These are phyloP conservation scores for Oncorhynchus nerka DNA, from an alignment of 2,113 vertebrate species.

Conservation along the genomic window DNA sequence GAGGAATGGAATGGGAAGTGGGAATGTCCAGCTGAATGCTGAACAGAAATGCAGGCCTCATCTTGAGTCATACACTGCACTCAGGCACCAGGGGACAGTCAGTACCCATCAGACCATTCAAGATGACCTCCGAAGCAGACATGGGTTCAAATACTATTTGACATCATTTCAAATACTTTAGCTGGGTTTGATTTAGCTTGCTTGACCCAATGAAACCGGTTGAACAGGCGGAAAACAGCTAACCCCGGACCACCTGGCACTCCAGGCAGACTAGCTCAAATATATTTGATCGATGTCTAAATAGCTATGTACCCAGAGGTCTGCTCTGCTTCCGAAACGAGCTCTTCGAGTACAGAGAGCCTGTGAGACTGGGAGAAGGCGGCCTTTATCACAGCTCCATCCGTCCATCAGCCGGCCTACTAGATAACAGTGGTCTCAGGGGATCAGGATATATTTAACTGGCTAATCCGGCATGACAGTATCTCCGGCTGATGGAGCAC, in stretches of 20 bases:
- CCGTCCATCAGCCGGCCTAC: background rate
- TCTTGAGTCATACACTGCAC: constrained; percentile 19
- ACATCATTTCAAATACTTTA: too few relatives aligned
- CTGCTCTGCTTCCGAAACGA: too few relatives aligned
- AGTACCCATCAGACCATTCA: background rate
- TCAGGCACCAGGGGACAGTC: background rate
- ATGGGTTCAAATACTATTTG: too few relatives aligned
- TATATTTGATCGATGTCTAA: too few relatives aligned
- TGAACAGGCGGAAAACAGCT: too few relatives aligned
- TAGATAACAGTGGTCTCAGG: background rate
- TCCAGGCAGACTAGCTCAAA: too few relatives aligned
- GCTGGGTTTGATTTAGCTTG: too few relatives aligned
- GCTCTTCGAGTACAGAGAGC: background rate
- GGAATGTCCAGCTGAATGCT: constrained; percentile 15
- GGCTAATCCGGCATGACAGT: background rate
- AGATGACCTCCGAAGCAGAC: background rate
- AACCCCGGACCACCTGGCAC: too few relatives aligned
- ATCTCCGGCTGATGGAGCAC: background rate
- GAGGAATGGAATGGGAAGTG: constrained; percentile 10
- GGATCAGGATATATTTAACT: background rate
- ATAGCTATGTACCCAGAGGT: too few relatives aligned
- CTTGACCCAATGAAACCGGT: too few relatives aligned
- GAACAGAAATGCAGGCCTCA: constrained; percentile 23
- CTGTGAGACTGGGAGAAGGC: background rate
- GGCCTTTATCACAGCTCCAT: background rate